Base-by-base conservation (phyloP, 2,113 vertebrate genomes). In the Myrmophylax atrothorax region DNA sequence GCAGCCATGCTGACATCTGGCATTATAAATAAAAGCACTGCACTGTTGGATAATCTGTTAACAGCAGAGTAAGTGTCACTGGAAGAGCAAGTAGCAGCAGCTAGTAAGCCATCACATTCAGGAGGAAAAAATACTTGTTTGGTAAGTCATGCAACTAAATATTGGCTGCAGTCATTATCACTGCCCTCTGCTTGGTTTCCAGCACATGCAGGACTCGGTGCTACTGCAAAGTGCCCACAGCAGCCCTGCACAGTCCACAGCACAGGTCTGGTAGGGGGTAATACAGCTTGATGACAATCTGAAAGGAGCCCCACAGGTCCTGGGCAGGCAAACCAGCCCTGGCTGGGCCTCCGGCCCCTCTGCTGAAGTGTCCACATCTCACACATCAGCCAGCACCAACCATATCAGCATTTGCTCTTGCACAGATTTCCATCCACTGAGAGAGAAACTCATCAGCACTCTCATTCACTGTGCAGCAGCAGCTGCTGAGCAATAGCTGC, bases 31-130 rank as follows among this genome's bases (percentile, higher is more conserved):
- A 96, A 67, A 96, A 83, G 70, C 90, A 92, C 86, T 85, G 86
- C 93, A 72, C 82, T 90, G 90, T 87, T 95, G 94, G 75, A 84
- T 96, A 92, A 94, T 95, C 95, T 89, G 66, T 90, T 96, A 95
- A 87, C 90, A 91, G 88, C 47, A 84, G 73, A 82, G 74, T 81
- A 91, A 95, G 83, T 66, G 92, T 83, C 93, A 96, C 52, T 68
- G 29, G 64, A 93, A 94, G 83, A 83, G 37, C 83, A 96, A 95
- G 96, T 81, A 96, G 92, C 44, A 91, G 74, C 63, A 91, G 75
- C 94, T 70, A 83, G 67, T 47, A 79, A 89, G 62, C 40, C 70
- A 87, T 8, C 0, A 0, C 60, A 56, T 46, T 67, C 56, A 58
- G 44, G 10, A 84, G 20, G 29, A 8, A 78, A 91, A 60, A 24